Base-by-base conservation (phyloP, 2,888 invertebrate species). In the Apamea anceps region DNA sequence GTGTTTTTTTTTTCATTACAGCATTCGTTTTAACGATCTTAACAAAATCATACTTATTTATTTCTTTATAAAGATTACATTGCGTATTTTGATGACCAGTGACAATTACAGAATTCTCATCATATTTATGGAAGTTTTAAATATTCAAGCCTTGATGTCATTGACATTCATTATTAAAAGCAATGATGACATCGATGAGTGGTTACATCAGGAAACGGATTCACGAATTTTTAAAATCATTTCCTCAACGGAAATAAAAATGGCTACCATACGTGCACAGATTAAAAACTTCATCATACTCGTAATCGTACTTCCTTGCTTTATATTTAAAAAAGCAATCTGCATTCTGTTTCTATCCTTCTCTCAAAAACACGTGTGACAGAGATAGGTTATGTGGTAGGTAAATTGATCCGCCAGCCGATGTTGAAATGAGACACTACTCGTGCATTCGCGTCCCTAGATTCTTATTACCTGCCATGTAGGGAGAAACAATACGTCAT, bases 351-450 rank as follows among this genome's bases (percentile, higher is more conserved):
- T 80, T 75, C 76, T 80, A 42, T 90, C 89, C 81, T 80, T 81
- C 73, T 88, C 72, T 84, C 51, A 67, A 84, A 66, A 75, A 79
- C 37, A 28, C 48, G 85, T 72, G 51, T 82, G 79, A 90, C 66
- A 80, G 83, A 85, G 90, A 89, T 57, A 72, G 80, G 62, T 60
- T 75, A 78, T 85, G 84, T 86, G 81, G 81, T 85, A 77, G 85
- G 93, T 91, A 93, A 93, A 90, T 85, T 89, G 91, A 94, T 93
- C 90, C 88, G 88, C 75, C 87, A 81, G 87, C 79, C 86, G 84
- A 88, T 84, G 88, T 87, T 91, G 94, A 91, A 94, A 94, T 86
- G 83, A 87, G 91, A 94, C 87, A 93, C 93, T 91, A 79, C 85
- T 72, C 79, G 76, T 80, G 81, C 78, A 81, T 48, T 87, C 82